Conservation (phyloP, 2,113 vertebrate species). For the Verasper variegatus region DNA sequence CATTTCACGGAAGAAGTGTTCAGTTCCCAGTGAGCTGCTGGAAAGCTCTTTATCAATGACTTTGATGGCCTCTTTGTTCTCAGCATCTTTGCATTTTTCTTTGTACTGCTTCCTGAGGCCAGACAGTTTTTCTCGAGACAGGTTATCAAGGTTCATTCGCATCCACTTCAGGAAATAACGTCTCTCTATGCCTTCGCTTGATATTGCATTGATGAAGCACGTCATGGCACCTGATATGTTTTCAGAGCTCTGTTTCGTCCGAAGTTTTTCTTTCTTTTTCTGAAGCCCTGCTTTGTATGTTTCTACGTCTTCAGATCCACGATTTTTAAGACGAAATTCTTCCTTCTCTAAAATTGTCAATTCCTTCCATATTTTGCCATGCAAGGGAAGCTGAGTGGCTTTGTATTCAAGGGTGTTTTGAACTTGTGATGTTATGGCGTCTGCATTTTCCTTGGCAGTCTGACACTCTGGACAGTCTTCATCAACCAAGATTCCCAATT, state of each 20-base stretch:
- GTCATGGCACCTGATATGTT: slow-evolving; percentile 62
- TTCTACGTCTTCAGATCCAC: slow-evolving; percentile 60
- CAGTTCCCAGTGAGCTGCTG: slow-evolving; percentile 80
- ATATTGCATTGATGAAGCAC: slow-evolving; percentile 63
- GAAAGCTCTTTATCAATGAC: slow-evolving; percentile 71
- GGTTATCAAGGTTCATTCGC: slow-evolving; percentile 71
- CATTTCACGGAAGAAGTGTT: slow-evolving; percentile 87
- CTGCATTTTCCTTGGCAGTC: slow-evolving; percentile 58
- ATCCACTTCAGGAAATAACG: slow-evolving; percentile 78
- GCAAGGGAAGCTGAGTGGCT: slow-evolving; percentile 63
- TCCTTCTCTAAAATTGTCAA: slow-evolving; percentile 74
- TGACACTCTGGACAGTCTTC: slow-evolving; percentile 64
- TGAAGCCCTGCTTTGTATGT: slow-evolving; percentile 62
- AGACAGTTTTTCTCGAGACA: slow-evolving; percentile 50
- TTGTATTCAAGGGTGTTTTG: slow-evolving; percentile 63
- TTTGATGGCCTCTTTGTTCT: slow-evolving; percentile 64
- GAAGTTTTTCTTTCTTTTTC: slow-evolving; percentile 35
- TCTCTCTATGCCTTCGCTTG: slow-evolving; percentile 53
- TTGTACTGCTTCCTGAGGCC: slow-evolving; percentile 62
- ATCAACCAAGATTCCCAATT: slow-evolving; percentile 72
- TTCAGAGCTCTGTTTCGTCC: slow-evolving; percentile 40
- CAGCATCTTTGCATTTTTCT: slow-evolving; percentile 41
- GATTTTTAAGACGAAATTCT: slow-evolving; percentile 62
- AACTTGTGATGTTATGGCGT: slow-evolving; percentile 54
- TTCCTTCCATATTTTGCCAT: slow-evolving; percentile 72